Conservation (phyloP, 2,797 vertebrate species). For the Brachymystax lenok region DNA sequence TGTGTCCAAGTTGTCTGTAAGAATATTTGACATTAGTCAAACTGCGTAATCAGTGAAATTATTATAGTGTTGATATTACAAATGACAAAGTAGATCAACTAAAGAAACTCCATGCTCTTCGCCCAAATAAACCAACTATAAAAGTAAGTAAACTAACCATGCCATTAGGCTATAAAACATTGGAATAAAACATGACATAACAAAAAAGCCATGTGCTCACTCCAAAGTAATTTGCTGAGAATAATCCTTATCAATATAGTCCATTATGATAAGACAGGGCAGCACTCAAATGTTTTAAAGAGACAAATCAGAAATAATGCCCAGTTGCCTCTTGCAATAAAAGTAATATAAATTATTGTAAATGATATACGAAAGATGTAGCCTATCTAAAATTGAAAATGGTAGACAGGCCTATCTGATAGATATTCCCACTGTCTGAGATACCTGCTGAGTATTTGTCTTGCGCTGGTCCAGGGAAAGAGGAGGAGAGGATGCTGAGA, state of each 20-base stretch:
- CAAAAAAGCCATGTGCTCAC: background rate
- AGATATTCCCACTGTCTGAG: background rate
- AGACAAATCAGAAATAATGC: background rate
- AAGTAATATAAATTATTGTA: background rate
- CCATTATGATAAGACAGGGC: background rate
- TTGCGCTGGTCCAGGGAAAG: conserved; percentile 49
- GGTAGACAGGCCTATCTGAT: no score
- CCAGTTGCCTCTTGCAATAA: background rate
- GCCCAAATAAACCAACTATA: no score
- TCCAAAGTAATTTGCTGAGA: background rate
- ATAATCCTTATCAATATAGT: background rate
- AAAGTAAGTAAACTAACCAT: no score
- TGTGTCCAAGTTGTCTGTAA: background rate
- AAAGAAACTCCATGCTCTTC: no score
- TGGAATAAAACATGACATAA: background rate
- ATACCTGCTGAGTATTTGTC: conserved; percentile 7
- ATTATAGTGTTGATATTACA: background rate
- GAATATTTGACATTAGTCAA: background rate
- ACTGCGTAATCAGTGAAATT: background rate
- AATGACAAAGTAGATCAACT: background rate
- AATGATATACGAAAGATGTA: background rate
- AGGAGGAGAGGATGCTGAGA: conserved; percentile 52
- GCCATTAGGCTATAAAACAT: background rate
- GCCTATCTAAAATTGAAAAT: background rate
- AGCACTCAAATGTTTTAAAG: background rate